Evolutionary conservation across 2,113 vertebrate species (phyloP), one percentile per base, ranked within the genome.

Genomic region (Galeopterus variegatus): DNA sequence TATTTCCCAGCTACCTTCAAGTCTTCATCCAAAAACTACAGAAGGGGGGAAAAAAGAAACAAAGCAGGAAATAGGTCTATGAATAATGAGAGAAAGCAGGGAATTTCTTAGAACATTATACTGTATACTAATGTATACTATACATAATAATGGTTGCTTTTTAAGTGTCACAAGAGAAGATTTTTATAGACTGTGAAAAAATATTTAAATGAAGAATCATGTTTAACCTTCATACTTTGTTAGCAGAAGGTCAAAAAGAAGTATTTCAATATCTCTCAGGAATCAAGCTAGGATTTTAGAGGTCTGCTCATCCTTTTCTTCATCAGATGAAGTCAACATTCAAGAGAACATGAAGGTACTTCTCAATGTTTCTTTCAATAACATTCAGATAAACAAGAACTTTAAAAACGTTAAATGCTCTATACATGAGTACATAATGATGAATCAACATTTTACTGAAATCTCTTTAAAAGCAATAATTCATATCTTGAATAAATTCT

Each of bases 1-100:
- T 99, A 99, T 98, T 99, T 99, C 62, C 98, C 99, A 92, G 99
- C 99, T 83, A 98, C 97, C 97, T 99, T 99, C 97, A 99, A 98
- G 89, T 99, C 99, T 97, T 99, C 99, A 79, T 99, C 99, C 19
- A 99, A 98, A 96, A 99, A 99, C 99, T 99, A 98, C 31, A 98
- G 67, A 84, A 82, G 9, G 50, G 88, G 97, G 97, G 3, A 75
- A 83, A 31, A 21, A n/a, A 58, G 23, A 84, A 88, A 94, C 52
- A 90, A 84, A 96, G 97, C 45, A 98, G 97, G 96, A 93, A 98
- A 97, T 94, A 88, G 90, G 92, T 98, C 91, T 98, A 80, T 98
- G 93, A 98, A 50, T 73, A 90, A 97, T 93, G 72, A 92, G 93
- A 77, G 87, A 97, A 88, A 94, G 52, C 45, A 96, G 89, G 69